Percentiles rank a stretch among this genome's conserved stretches.
These are phyloP conservation scores for Raja brachyura DNA, from an alignment of 2,113 vertebrate genomes.

Conservation along the genomic window DNA sequence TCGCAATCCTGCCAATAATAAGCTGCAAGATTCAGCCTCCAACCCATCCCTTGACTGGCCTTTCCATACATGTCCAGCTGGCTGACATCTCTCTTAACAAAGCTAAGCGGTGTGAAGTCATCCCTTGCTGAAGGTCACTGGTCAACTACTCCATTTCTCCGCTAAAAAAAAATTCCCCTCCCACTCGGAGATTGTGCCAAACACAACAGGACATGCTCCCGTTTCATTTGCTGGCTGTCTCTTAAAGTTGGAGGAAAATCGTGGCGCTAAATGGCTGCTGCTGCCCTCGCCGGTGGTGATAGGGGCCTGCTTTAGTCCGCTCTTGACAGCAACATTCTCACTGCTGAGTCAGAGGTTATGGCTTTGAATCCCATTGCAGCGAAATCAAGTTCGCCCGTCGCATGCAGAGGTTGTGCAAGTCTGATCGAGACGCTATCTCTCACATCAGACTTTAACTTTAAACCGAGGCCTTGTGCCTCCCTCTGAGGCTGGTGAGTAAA, in stretches of 20 bases:
- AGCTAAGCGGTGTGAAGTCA: background rate
- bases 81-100: conserved; percentile 14
- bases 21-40: background rate
- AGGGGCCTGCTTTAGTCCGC: background rate
- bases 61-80: background rate
- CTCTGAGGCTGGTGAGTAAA: background rate
- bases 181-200: background rate
- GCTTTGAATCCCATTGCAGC: background rate
- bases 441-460: background rate
- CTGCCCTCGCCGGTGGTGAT: background rate
- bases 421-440: no score
- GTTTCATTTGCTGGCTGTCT: background rate
- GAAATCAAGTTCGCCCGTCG: background rate
- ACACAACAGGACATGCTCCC: background rate
- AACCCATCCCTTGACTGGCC: background rate
- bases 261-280: background rate
- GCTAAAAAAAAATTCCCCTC: background rate
- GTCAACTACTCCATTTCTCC: conserved; percentile 11
- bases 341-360: background rate
- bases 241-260: background rate
- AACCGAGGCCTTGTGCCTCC: background rate
- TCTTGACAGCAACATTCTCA: background rate
- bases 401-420: background rate
- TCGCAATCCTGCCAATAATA: background rate
- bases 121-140: background rate